Evolutionary conservation across 2,797 vertebrate species (phyloP), one percentile per base, ranked within the genome.

Genomic region (Leptoclinus maculatus): DNA sequence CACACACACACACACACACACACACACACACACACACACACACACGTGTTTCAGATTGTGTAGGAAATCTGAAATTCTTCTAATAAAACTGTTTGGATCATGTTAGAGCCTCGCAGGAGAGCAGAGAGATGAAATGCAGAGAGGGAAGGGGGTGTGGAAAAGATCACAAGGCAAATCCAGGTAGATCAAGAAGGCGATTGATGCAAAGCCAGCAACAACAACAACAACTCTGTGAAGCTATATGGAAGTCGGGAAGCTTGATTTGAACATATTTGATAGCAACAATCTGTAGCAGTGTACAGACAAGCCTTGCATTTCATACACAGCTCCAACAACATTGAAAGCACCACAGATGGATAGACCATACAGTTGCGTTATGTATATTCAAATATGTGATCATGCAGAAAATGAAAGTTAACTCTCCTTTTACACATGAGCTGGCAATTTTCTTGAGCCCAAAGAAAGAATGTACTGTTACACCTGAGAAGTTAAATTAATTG

Each of bases 211-310:
- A 39, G 25, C 29, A 63, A 21, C 27, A 59, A 38, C 25, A 36
- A 16, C 17, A 56, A 56, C 53, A 5, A 53, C 4, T 29, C n/a
- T 47, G 32, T 6, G 23, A 63, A 43, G 41, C 34, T 19, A 17
- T 7, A 45, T 39, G 17, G 59, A 70, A 49, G 49, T 36, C 3
- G 0, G 4, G 36, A 57, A 41, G 25, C 38, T 29, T 63, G 49
- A 63, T 7, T 69, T 68, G 23, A 71, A 77, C 38, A 36, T 38
- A 27, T 73, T 71, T 59, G 58, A 74, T 34, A 38, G 66, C 47
- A 43, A 68, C 62, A 49, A 23, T 58, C 53, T 25, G 67, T 47
- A 62, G 53, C 34, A 58, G 49, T 60, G 65, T 51, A 41, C 62
- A 43, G 64, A 65, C 66, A 25, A 54, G 67, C 14, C 41, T 45